Base-by-base conservation (phyloP, 2,113 vertebrate genomes). In the Atherinomorus stipes region DNA sequence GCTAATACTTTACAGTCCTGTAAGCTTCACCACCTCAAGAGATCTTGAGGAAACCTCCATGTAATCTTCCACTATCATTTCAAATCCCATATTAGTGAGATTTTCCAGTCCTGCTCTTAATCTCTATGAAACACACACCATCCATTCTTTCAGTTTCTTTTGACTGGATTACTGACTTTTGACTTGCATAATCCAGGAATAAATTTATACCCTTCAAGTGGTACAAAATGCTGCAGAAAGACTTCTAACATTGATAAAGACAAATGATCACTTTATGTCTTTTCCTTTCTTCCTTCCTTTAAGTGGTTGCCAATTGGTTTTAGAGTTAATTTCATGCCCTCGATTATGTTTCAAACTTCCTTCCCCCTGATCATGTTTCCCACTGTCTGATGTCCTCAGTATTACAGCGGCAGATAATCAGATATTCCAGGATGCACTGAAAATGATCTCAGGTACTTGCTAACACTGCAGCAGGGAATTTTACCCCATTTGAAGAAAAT, bases 291-390 rank as follows among this genome's bases (percentile, higher is more conserved):
- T 22, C 54, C 19, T 19, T 7, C 7, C 44, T 58, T 40, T 40
- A 38, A 58, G 45, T 44, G 66, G 25, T 25, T 37, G 66, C 60
- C 50, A 63, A 77, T 44, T 70, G 59, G 45, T 64, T 64, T 65
- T 15, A 26, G 31, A 53, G 57, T 53, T 53, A 61, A 65, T 71
- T 59, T 71, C 19, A 0, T 22, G 25, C 44, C 9, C 68, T 26
- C 4, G 54, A 78, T 78, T 60, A 28, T 25, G 47, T 57, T 68
- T 68, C 38, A 57, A 19, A 57, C 49, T 73, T 56, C 7, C 60
- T 49, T 4, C 52, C 23, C 22, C 1, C 62, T 71, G 26, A 54
- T 71, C 28, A 49, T 25, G 38, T 68, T 57, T 68, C 53, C 40
- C 22, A 42, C 25, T 25, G 31, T 63, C 58, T 42, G 31, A 56